Conservation (phyloP, 23 tunicate species). For the Styela clava region DNA sequence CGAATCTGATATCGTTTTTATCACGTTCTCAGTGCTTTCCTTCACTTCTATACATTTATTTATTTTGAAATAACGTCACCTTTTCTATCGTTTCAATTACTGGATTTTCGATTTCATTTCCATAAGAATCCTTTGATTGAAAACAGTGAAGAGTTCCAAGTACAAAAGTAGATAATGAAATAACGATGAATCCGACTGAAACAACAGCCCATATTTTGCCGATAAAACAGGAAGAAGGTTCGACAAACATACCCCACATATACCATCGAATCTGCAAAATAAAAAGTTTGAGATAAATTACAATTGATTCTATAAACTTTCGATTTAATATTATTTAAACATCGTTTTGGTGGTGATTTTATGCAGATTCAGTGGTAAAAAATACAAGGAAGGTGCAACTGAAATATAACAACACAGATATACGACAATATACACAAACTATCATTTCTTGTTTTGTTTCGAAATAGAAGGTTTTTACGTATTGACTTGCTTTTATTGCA, state of each 20-base stretch:
- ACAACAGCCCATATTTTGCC: constrained; percentile 51
- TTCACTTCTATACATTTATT: too few relatives aligned
- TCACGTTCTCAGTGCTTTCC: too few relatives aligned
- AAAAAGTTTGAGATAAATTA: background rate
- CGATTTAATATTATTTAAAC: too few relatives aligned
- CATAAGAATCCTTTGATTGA: constrained; percentile 20
- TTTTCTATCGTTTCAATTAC: constrained; percentile 28
- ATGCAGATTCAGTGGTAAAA: too few relatives aligned
- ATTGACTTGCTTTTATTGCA: too few relatives aligned
- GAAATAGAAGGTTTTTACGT: too few relatives aligned
- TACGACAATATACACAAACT: too few relatives aligned
- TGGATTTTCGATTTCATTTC: constrained; percentile 36
- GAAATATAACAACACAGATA: too few relatives aligned
- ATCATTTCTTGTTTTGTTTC: too few relatives aligned
- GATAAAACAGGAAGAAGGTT: constrained; percentile 42
- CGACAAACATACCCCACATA: constrained; percentile 42
- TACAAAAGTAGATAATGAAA: constrained; percentile 42
- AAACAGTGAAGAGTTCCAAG: constrained; percentile 36
- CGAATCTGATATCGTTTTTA: too few relatives aligned
- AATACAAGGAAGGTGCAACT: too few relatives aligned
- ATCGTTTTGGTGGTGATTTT: constrained; percentile 5
- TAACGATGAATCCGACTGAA: constrained; percentile 41
- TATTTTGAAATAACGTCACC: too few relatives aligned
- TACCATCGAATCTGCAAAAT: constrained; percentile 32
- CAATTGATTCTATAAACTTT: background rate